A percentile compares a stretch with the other conserved stretches of the same genome.
Evolutionary conservation across 1,140 invertebrate genomes (phyloP).

Genomic region (Spodoptera frugiperda): DNA sequence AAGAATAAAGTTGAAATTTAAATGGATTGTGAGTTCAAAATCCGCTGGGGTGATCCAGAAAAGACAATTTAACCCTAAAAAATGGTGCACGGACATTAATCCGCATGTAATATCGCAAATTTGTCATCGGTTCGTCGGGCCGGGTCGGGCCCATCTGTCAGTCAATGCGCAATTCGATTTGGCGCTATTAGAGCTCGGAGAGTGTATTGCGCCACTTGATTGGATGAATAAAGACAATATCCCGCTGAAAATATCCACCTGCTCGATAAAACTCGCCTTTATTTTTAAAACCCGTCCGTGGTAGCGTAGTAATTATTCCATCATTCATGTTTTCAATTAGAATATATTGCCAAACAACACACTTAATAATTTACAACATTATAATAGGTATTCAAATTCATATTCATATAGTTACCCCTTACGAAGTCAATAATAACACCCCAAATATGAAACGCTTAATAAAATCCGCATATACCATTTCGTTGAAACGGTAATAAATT

Average conservation of each 20-base stretch:
- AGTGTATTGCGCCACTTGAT: conserved; percentile 64
- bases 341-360: background rate
- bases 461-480: conserved; percentile 66
- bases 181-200: conserved; percentile 69
- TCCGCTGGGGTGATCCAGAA: conserved; percentile 73
- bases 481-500: conserved; percentile 70
- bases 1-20: conserved; percentile 49
- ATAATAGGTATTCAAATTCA: conserved; percentile 18
- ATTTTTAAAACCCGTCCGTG: background rate
- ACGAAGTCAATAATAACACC: conserved; percentile 64
- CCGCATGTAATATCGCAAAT: conserved; percentile 85
- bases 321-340: background rate
- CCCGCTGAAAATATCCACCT: conserved; percentile 22
- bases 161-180: conserved; percentile 78
- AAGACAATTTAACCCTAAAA: conserved; percentile 86
- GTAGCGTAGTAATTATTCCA: background rate
- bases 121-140: conserved; percentile 79
- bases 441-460: conserved; percentile 77
- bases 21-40: conserved; percentile 30
- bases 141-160: conserved; percentile 77
- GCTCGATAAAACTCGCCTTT: background rate
- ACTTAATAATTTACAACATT: background rate
- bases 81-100: conserved; percentile 84
- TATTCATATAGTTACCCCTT: conserved; percentile 58
- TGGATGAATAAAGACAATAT: conserved; percentile 58